phyloP scores from a whole-genome alignment of 2,888 invertebrate species.

The Antheraea assamensis region DNA sequence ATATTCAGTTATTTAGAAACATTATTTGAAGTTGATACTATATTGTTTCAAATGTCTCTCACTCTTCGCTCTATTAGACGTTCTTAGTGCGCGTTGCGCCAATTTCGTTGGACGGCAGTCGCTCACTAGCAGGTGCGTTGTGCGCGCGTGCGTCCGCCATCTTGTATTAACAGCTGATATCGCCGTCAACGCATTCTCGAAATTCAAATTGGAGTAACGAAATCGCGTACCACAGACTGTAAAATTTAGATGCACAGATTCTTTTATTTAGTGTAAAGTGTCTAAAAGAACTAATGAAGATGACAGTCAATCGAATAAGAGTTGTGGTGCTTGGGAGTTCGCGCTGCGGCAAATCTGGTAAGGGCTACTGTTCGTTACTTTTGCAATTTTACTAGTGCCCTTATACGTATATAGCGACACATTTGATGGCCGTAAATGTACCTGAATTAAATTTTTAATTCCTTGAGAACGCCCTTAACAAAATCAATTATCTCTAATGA shows the following conservation, averaged over 20 bases:
- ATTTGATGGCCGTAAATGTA: conserved; percentile 14
- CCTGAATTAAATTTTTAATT: conserved; percentile 33
- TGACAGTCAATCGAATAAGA: conserved; percentile 89
- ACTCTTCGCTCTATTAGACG: conserved; percentile 58
- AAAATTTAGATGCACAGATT: conserved; percentile 48
- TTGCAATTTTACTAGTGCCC: conserved; percentile 25
- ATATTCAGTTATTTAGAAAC: conserved; percentile 12
- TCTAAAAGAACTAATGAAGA: conserved; percentile 80
- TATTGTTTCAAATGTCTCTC: conserved; percentile 40
- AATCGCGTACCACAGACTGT: conserved; percentile 35
- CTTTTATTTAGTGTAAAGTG: conserved; percentile 53
- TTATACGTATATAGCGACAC: conserved; percentile 22
- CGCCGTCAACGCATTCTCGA: conserved; percentile 61
- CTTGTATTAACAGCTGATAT: conserved; percentile 64
- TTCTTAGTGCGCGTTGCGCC: conserved; percentile 68
- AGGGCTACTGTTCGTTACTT: conserved; percentile 50
- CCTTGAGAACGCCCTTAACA: conserved; percentile 33
- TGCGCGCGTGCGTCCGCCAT: conserved; percentile 72
- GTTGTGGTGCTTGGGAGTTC: conserved; percentile 89
- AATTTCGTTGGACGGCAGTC: conserved; percentile 75
- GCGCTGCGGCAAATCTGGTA: conserved; percentile 89
- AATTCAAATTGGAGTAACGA: conserved; percentile 40
- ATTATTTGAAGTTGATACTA: conserved; percentile 13
- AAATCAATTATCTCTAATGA: conserved; percentile 74
- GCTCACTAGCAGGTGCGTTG: conserved; percentile 77